These are phyloP conservation scores for Megalopta genalis DNA, from an alignment of 1,140 invertebrate species.

Conservation along the genomic window DNA sequence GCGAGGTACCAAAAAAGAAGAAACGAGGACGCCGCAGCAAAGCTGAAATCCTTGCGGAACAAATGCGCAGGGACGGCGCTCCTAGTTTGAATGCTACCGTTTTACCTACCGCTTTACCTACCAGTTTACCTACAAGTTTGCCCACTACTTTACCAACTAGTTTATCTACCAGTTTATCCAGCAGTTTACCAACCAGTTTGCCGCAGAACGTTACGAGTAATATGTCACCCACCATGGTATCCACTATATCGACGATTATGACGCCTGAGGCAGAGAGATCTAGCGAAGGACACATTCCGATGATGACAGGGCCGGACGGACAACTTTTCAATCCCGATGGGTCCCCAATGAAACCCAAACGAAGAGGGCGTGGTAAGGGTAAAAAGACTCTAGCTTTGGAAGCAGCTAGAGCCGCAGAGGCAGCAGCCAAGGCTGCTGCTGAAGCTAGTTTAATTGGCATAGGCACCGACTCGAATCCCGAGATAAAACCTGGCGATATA, in stretches of 20 bases:
- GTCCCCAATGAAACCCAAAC: constrained; percentile 76
- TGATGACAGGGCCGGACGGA: constrained; percentile 66
- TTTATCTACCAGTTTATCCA: constrained; percentile 26
- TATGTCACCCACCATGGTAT: constrained; percentile 49
- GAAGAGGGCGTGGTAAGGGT: constrained; percentile 81
- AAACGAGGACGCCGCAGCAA: constrained; percentile 78
- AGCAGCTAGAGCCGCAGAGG: constrained; percentile 77
- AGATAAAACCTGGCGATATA: constrained; percentile 70
- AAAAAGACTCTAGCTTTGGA: constrained; percentile 81
- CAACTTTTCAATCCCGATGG: constrained; percentile 75
- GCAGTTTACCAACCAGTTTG: constrained; percentile 13
- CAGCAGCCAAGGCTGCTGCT: constrained; percentile 69
- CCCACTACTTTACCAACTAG: constrained; percentile 12
- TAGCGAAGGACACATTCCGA: constrained; percentile 54
- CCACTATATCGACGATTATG: constrained; percentile 39
- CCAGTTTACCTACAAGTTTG: constrained; percentile 10
- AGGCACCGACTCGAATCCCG: constrained; percentile 73
- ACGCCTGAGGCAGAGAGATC: constrained; percentile 59
- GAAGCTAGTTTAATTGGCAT: constrained; percentile 65
- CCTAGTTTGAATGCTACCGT: constrained; percentile 45
- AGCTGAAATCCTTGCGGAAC: constrained; percentile 78
- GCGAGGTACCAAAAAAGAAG: constrained; percentile 76
- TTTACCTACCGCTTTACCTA: constrained; percentile 28
- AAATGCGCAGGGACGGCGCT: constrained; percentile 75
- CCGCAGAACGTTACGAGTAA: constrained; percentile 40